These are phyloP conservation scores for Drosophila meridionalis DNA, from an alignment of 2,888 invertebrate species.

Conservation along the genomic window DNA sequence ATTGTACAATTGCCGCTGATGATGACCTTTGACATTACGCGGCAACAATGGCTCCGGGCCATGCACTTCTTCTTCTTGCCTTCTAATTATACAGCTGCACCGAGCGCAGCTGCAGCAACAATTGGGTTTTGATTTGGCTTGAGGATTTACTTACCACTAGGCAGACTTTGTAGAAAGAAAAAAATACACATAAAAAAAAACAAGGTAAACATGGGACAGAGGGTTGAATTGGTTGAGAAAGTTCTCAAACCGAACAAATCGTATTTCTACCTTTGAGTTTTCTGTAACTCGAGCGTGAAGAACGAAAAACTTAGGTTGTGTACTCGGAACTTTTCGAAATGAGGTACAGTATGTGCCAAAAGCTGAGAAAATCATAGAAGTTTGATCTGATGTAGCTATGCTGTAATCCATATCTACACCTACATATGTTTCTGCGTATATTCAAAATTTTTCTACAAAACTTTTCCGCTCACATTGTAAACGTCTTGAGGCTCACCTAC, in stretches of 20 bases:
- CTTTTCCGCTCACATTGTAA: background rate
- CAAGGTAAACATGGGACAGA: slow-evolving; percentile 14
- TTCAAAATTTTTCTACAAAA: background rate
- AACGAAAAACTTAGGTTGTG: background rate
- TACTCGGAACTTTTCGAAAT: background rate
- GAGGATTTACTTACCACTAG: slow-evolving; percentile 21
- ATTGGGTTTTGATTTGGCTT: slow-evolving; percentile 46
- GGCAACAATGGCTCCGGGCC: slow-evolving; percentile 55
- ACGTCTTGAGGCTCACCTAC: background rate
- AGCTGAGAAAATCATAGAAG: no score
- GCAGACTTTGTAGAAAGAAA: slow-evolving; percentile 1
- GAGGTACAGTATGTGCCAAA: slow-evolving; percentile 15
- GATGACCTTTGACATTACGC: slow-evolving; percentile 75
- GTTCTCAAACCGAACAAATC: slow-evolving; percentile 6
- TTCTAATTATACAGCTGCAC: slow-evolving; percentile 63
- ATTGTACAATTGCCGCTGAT: slow-evolving; percentile 66
- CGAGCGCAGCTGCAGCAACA: slow-evolving; percentile 67
- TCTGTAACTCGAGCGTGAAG: slow-evolving; percentile 5
- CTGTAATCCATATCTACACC: no score
- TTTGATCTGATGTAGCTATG: background rate
- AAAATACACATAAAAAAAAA: background rate
- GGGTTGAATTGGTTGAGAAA: slow-evolving; percentile 23
- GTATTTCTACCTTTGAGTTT: slow-evolving; percentile 1
- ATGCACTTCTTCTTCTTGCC: slow-evolving; percentile 23
- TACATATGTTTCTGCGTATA: background rate